A percentile compares a stretch with the other conserved stretches of the same genome.
phyloP scores from a whole-genome alignment of 2,888 invertebrate species.

The Thera obeliscata region DNA sequence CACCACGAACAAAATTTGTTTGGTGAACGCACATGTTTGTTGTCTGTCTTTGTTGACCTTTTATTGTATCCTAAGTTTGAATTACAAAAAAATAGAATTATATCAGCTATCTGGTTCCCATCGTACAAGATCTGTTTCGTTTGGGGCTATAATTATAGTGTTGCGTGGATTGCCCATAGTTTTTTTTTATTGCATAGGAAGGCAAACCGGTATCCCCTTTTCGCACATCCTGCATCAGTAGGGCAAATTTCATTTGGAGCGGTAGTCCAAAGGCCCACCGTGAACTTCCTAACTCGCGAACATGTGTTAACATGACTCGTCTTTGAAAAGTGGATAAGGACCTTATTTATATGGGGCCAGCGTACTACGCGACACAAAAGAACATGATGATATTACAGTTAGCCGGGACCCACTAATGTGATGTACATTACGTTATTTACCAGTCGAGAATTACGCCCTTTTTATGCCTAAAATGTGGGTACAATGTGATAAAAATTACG shows the following conservation, averaged over 20 bases:
- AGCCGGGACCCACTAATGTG: constrained; percentile 68
- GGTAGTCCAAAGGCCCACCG: constrained; percentile 56
- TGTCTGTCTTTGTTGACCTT: too few relatives aligned
- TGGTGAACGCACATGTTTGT: too few relatives aligned
- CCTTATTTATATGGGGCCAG: constrained; percentile 82
- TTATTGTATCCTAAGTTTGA: too few relatives aligned
- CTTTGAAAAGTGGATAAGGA: constrained; percentile 81
- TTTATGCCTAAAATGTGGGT: constrained; percentile 53
- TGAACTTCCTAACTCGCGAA: constrained; percentile 72
- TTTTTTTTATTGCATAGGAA: too few relatives aligned
- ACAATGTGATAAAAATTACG: constrained; percentile 53
- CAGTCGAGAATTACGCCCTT: constrained; percentile 62
- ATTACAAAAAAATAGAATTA: too few relatives aligned
- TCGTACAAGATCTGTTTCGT: too few relatives aligned
- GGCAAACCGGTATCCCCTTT: constrained; percentile 25
- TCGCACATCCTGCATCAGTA: constrained; percentile 66
- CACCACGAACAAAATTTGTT: too few relatives aligned
- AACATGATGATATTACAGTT: constrained; percentile 79
- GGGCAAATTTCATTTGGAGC: constrained; percentile 79
- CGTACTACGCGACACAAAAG: constrained; percentile 77
- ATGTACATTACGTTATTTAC: constrained; percentile 77
- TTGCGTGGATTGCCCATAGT: too few relatives aligned
- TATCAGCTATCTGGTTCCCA: too few relatives aligned
- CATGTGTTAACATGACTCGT: constrained; percentile 80
- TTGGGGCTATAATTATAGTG: too few relatives aligned